Conservation (phyloP, 2,113 vertebrate genomes). For the Eulacestoma nigropectus region DNA sequence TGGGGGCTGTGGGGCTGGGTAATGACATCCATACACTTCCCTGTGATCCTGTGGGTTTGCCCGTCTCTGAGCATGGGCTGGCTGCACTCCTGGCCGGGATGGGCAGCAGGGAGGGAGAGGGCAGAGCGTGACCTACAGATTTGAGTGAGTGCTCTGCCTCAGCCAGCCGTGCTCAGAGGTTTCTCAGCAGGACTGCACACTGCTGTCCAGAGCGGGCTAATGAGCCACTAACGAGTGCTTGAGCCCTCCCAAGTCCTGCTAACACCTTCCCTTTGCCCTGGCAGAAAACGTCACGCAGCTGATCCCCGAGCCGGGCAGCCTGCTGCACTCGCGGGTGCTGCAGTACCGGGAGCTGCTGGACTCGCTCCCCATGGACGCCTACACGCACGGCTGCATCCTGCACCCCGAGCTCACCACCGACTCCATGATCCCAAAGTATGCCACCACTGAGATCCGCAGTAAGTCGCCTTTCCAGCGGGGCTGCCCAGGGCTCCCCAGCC, state of each 20-base stretch:
- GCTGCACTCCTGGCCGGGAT: rapidly evolving
- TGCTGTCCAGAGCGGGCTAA: rapidly evolving
- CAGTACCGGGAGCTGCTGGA: constrained; percentile 95
- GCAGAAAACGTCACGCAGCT: constrained; percentile 87
- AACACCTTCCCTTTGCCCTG: neutral
- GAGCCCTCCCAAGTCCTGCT: neutral
- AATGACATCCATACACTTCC: rapidly evolving
- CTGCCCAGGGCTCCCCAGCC: neutral
- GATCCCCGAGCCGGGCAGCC: constrained; percentile 85
- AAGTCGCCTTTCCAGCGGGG: constrained; percentile 73
- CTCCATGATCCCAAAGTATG: constrained; percentile 99
- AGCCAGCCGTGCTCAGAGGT: neutral
- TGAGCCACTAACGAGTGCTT: rapidly evolving
- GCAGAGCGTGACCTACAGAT: rapidly evolving
- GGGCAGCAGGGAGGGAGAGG: neutral
- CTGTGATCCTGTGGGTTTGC: neutral
- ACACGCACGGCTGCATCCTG: constrained; percentile 98
- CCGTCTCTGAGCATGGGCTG: neutral
- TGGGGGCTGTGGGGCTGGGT: rapidly evolving
- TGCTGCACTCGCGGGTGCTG: constrained; percentile 83
- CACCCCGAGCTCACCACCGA: constrained; percentile 97
- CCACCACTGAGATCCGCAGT: constrained; percentile 99
- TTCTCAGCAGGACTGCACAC: rapidly evolving
- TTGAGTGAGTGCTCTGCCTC: neutral
- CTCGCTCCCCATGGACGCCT: constrained; percentile 95